Evolutionary conservation across 2,797 vertebrate species (phyloP).

Genomic region (Enteromius trimaculatus): DNA sequence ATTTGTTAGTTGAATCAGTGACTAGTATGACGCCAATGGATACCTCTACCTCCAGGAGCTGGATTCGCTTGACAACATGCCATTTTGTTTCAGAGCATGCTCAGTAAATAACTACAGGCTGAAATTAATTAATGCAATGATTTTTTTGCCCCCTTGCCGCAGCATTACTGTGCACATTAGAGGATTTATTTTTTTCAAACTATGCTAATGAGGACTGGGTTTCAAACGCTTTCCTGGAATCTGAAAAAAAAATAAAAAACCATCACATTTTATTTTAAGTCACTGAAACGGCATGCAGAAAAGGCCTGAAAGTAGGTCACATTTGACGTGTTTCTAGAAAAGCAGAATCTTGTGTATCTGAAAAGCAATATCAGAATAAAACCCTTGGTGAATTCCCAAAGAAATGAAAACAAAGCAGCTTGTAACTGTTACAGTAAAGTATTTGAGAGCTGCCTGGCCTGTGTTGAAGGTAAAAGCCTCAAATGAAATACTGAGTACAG

Average conservation of each 20-base stretch:
- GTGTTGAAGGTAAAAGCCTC: slow-evolving; percentile 16
- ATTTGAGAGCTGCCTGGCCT: slow-evolving; percentile 7
- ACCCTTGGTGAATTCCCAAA: slow-evolving; percentile 8
- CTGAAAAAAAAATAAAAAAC: not conserved
- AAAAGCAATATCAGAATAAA: slow-evolving; percentile 27
- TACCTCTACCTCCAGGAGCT: slow-evolving; percentile 14
- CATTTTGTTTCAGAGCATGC: slow-evolving; percentile 28
- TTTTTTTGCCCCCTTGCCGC: not conserved
- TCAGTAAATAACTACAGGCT: not conserved
- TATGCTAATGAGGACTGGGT: slow-evolving; percentile 33
- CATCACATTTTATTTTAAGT: not conserved
- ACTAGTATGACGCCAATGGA: slow-evolving; percentile 1
- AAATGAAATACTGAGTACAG: not conserved
- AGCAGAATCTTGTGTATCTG: slow-evolving; percentile 28
- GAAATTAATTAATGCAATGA: slow-evolving; percentile 17
- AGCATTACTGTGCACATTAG: slow-evolving; percentile 13
- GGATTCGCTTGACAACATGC: slow-evolving; percentile 16
- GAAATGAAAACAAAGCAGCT: slow-evolving; percentile 14
- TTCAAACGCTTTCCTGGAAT: slow-evolving; percentile 14
- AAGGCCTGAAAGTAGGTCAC: slow-evolving; percentile 44
- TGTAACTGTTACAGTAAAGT: slow-evolving; percentile 10
- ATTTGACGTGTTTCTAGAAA: slow-evolving; percentile 38
- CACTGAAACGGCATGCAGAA: slow-evolving; percentile 8
- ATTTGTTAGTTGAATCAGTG: not conserved
- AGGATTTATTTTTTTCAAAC: not conserved